phyloP scores from a whole-genome alignment of 2,888 invertebrate species.

The Drosophila falleni region DNA sequence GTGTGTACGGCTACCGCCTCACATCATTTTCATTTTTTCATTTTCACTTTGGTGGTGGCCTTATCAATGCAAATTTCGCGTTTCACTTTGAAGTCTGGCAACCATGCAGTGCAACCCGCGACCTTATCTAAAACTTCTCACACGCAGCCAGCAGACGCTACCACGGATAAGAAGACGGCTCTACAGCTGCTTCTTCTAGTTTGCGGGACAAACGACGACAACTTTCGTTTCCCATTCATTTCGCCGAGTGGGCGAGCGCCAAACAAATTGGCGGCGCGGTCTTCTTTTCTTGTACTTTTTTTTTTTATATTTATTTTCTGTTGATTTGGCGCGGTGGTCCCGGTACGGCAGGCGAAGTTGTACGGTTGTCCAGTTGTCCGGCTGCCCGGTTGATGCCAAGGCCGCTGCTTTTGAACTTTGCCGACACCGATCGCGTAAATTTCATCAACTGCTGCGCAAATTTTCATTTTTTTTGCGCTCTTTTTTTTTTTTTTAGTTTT shows the following conservation, averaged over 20 bases:
- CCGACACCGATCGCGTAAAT: conserved; percentile 81
- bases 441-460: conserved; percentile 82
- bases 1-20: conserved; percentile 7
- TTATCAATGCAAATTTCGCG: conserved; percentile 74
- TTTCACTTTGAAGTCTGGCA: conserved; percentile 64
- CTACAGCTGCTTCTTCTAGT: background rate
- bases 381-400: conserved; percentile 44
- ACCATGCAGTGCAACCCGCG: conserved; percentile 36
- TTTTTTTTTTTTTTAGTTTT: background rate
- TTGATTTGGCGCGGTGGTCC: conserved; percentile 17
- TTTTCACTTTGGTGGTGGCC: conserved; percentile 6
- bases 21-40: conserved; percentile 3
- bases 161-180: conserved; percentile 43
- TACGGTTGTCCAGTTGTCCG: background rate
- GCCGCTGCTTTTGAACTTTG: conserved; percentile 70
- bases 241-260: conserved; percentile 53
- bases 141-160: conserved; percentile 64
- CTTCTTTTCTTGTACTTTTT: conserved; percentile 9
- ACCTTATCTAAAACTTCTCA: conserved; percentile 79
- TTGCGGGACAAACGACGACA: conserved; percentile 32
- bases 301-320: background rate
- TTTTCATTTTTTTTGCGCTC: conserved; percentile 58
- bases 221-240: conserved; percentile 47
- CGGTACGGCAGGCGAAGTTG: background rate
- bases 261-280: conserved; percentile 59